Evolutionary conservation across 2,888 invertebrate species (phyloP), one percentile per base, ranked within the genome.

Genomic region (Drosophila cognata): DNA sequence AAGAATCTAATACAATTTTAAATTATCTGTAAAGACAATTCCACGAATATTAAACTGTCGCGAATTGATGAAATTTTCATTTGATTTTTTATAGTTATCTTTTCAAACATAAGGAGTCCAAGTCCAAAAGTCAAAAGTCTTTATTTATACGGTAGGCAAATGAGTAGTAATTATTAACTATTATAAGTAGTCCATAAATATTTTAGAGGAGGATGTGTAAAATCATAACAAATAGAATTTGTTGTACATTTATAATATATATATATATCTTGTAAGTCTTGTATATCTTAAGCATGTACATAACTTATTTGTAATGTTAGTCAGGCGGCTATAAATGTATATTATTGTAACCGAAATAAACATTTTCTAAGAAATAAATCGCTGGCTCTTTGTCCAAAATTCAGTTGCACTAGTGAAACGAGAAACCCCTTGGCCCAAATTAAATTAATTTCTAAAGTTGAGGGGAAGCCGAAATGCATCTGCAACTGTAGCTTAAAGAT

Each of bases 401-500:
- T 43, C 43, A 21, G 43, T 21, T 43, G 43, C 11, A 43, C 11
- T 21, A 11, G 21, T 21, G 11, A 43, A 43, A 43, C 11, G 2
- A 11, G 11, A 43, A 11, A 21, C 43, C 11, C 5, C 43, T 21
- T 21, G 21, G 5, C 5, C 43, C 21, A 41, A 41, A 46, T 46
- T 16, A 46, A 21, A 21, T 46, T 7, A 46, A 21, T 7, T 13
- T 13, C 31, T 4, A 10, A 33, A 33, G 31, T 33, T 3, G 4
- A 8, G 38, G 38, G 38, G 8, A 38, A 38, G 16, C 16, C 7
- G 36, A n/a, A n/a, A 10, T 63, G 51, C 16, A 16, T 6, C 18
- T 43, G 18, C 11, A 18, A 11, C 11, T 13, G 31, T 28, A 48
- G 60, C 64, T 85, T 75, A 63, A 71, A 67, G 75, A 58, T 61